phyloP scores from a whole-genome alignment of 2,888 invertebrate species.

The Papilio elwesi region DNA sequence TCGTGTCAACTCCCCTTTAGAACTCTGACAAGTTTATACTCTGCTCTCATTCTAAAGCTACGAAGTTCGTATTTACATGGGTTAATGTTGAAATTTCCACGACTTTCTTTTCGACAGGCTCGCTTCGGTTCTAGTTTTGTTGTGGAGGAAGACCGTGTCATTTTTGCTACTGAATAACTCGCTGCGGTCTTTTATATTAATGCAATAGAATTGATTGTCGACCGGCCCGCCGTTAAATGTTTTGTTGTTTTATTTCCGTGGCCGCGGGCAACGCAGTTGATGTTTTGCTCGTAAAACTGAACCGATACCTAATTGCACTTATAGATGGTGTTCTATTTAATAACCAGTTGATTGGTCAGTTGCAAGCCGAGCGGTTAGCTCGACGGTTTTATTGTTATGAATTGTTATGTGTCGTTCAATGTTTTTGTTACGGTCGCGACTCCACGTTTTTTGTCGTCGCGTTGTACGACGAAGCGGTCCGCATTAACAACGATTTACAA shows the following conservation, averaged over 20 bases:
- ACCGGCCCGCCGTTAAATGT: constrained; percentile 7
- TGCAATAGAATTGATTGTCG: constrained; percentile 42
- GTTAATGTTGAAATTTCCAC: constrained; percentile 45
- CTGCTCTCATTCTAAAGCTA: constrained; percentile 21
- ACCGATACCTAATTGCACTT: constrained; percentile 68
- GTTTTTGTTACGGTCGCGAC: constrained; percentile 51
- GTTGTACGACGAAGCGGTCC: constrained; percentile 44
- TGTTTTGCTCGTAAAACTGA: constrained; percentile 77
- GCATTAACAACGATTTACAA: constrained; percentile 44
- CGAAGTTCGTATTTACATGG: constrained; percentile 21
- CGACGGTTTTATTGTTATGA: constrained; percentile 80
- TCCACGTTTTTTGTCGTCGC: constrained; percentile 48
- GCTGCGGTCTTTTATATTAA: constrained; percentile 37
- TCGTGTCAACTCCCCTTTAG: constrained; percentile 74
- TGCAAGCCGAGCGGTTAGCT: constrained; percentile 59
- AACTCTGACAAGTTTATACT: constrained; percentile 51
- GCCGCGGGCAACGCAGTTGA: constrained; percentile 59
- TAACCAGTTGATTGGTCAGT: constrained; percentile 72
- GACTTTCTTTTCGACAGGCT: constrained; percentile 34
- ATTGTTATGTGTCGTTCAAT: constrained; percentile 62
- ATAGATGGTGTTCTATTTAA: constrained; percentile 77
- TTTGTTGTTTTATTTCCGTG: constrained; percentile 18
- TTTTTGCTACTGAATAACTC: constrained; percentile 52
- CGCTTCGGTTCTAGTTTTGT: constrained; percentile 47
- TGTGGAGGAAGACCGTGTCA: constrained; percentile 57